Base-by-base conservation (phyloP, 2,113 vertebrate species). In the Grallaria varia region DNA sequence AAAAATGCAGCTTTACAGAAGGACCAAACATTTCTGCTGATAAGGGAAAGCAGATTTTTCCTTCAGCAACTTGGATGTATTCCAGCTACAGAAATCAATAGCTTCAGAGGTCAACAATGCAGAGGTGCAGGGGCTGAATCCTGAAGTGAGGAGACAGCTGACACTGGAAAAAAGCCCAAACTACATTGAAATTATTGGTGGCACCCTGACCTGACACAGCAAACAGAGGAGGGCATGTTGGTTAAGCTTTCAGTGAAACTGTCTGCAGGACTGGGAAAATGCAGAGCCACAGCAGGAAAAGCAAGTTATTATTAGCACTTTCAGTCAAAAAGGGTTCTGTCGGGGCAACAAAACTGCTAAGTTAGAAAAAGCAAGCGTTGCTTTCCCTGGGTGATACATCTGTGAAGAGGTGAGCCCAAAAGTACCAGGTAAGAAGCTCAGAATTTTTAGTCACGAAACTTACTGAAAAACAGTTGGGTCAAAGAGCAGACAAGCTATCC, bases 51-150 rank as follows among this genome's bases (percentile, higher is more conserved):
- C 11, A 89, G 64, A 75, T 68, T 91, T 84, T 91, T 60, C 75
- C 58, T 52, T 90, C 63, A 74, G 64, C 2, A 3, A 22, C 73
- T 63, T 86, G 63, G 93, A 71, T 49, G 5, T 55, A 19, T 67
- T 94, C 82, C 87, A 94, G 90, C 75, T 80, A 74, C 59, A 95
- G 55, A 92, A 95, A 97, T 95, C 92, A 93, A 92, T 78, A 94
- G 30, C 47, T 81, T 83, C 67, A 96, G 84, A 93, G 95, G 84
- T 96, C 94, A 92, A 60, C 75, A 77, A 88, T 40, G 45, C 82
- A 95, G 87, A 86, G 60, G 44, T 93, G 72, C 79, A 45, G 42
- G 75, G 85, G 77, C 76, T 6, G 25, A 90, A 86, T 74, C 76
- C 56, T 81, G 64, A 78, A 91, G 82, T 24, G 47, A 95, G 77